Conservation (phyloP, 1,140 invertebrate species). For the Zophobas atratus region DNA sequence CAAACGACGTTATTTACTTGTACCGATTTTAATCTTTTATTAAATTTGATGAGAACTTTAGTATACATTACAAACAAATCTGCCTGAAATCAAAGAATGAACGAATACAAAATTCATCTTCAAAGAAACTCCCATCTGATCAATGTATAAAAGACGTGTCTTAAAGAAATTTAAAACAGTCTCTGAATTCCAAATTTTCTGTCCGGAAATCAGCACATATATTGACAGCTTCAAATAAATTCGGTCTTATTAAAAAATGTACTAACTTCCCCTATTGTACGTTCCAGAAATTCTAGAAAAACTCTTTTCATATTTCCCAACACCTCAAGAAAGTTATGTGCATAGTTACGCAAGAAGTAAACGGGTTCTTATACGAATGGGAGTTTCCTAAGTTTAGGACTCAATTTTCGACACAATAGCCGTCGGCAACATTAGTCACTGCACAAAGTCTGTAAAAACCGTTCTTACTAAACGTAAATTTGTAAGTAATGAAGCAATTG, state of each 20-base stretch:
- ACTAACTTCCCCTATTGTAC: not conserved
- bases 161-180: slow-evolving; percentile 23
- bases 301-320: slow-evolving; percentile 29
- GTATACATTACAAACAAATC: slow-evolving; percentile 27
- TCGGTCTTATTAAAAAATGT: slow-evolving; percentile 8
- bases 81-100: slow-evolving; percentile 32
- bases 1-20: not conserved
- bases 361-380: slow-evolving; percentile 9
- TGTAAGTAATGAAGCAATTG: too few species aligned
- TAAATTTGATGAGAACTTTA: slow-evolving; percentile 28
- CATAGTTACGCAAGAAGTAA: slow-evolving; percentile 21
- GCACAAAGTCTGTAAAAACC: too few species aligned
- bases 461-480: too few species aligned
- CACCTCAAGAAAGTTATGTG: slow-evolving; percentile 25
- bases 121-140: slow-evolving; percentile 23
- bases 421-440: slow-evolving; percentile 27
- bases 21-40: slow-evolving; percentile 19
- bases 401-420: slow-evolving; percentile 7
- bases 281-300: not conserved
- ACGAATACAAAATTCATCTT: slow-evolving; percentile 30
- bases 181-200: slow-evolving; percentile 3
- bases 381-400: slow-evolving; percentile 8
- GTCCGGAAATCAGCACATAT: slow-evolving; percentile 5
- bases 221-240: not conserved
- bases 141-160: slow-evolving; percentile 24